Evolutionary conservation across 92 coral and sea anemone species (phyloP).

Genomic region (Bergia puertoricense): DNA sequence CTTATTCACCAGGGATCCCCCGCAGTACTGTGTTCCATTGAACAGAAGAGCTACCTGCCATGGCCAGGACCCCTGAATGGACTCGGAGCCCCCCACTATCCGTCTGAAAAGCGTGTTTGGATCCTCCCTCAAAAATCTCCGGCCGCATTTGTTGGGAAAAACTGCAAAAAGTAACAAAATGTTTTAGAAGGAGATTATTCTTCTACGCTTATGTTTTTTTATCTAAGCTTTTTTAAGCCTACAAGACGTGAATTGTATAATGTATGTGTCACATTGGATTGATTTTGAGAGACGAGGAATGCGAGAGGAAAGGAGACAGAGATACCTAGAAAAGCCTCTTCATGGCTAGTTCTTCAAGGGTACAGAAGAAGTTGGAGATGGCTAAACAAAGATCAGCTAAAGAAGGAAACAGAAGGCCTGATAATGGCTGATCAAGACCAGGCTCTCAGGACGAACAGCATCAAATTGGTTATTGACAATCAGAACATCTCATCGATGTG

Average conservation of each 20-base stretch:
- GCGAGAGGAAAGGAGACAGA: too few species aligned
- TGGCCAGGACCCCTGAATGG: conserved; percentile 87
- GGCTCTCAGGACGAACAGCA: too few species aligned
- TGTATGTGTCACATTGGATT: too few species aligned
- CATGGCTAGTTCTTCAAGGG: too few species aligned
- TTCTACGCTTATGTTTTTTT: neutral
- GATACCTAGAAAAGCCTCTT: too few species aligned
- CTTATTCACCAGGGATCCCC: conserved; percentile 72
- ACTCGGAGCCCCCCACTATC: conserved; percentile 80
- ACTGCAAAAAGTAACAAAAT: neutral
- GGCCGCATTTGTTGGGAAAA: conserved; percentile 22
- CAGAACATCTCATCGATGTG: too few species aligned
- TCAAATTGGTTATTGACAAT: too few species aligned
- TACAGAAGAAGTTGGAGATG: too few species aligned
- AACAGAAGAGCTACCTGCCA: conserved; percentile 86
- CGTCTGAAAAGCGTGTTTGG: conserved; percentile 49
- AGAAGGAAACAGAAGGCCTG: too few species aligned
- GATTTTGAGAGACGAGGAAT: too few species aligned
- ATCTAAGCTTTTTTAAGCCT: neutral
- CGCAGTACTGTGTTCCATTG: conserved; percentile 79
- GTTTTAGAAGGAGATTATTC: neutral
- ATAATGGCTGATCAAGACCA: too few species aligned
- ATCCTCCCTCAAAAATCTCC: neutral
- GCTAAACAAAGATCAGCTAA: too few species aligned
- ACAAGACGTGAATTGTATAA: neutral